Evolutionary conservation across 2,113 vertebrate genomes (phyloP).

Genomic region (Trogon melanurus): DNA sequence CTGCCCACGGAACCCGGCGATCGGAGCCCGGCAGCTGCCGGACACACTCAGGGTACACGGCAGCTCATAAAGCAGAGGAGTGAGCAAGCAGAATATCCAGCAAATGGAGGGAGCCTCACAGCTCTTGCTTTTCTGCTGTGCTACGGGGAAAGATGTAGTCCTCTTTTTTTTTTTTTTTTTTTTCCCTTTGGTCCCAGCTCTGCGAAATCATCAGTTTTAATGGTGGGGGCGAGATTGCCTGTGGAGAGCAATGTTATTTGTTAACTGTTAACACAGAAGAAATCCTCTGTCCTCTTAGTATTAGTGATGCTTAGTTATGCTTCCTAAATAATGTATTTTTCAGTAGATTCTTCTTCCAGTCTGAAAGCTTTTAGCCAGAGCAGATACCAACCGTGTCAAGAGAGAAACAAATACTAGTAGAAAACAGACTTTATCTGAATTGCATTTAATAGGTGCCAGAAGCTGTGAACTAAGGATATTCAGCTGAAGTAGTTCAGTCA

Average conservation of each 20-base stretch:
- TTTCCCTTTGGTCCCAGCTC: not conserved
- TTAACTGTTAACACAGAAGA: not conserved
- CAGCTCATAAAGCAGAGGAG: not conserved
- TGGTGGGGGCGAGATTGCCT: rapidly evolving
- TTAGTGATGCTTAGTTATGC: not conserved
- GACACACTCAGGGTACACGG: not conserved
- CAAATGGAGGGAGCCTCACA: not conserved
- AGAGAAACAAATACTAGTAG: slow-evolving; percentile 25
- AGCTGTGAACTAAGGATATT: slow-evolving; percentile 34
- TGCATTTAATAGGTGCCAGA: slow-evolving; percentile 46
- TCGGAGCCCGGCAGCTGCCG: not conserved
- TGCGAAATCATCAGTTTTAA: not conserved
- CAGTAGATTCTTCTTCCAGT: not conserved
- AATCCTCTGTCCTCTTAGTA: not conserved
- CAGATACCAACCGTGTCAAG: not conserved
- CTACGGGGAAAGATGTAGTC: not conserved
- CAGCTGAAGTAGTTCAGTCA: slow-evolving; percentile 54
- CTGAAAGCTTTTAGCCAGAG: slow-evolving; percentile 1
- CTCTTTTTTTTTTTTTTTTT: not conserved
- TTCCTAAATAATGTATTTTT: not conserved
- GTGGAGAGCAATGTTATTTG: not conserved
- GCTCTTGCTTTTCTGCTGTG: not conserved
- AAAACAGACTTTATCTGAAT: slow-evolving; percentile 45
- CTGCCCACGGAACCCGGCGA: not conserved
- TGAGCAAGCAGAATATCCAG: not conserved